A percentile compares a stretch with the other conserved stretches of the same genome.
These are phyloP conservation scores for Sinodicranocentrus sp. DNA, from an alignment of 2,888 invertebrate genomes.

Conservation along the genomic window DNA sequence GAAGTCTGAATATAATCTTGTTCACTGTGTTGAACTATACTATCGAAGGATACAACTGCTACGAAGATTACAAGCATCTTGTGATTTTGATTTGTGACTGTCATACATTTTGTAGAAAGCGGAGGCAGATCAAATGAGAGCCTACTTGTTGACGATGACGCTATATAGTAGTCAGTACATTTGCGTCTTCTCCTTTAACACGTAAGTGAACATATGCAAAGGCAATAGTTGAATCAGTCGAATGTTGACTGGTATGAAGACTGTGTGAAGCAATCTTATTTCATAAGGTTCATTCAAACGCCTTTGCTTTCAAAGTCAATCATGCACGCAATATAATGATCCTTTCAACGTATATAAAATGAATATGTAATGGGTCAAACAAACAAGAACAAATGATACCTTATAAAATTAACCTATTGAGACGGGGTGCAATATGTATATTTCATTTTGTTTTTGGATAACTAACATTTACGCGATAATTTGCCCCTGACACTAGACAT, in stretches of 20 bases:
- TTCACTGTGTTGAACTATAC: no score
- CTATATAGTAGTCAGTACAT: background rate
- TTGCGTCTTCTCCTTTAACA: constrained; percentile 47
- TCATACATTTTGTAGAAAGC: no score
- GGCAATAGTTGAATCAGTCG: no score
- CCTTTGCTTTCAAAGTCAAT: constrained; percentile 46
- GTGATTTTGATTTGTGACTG: no score
- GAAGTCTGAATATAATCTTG: no score
- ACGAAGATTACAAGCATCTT: no score
- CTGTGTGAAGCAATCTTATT: background rate
- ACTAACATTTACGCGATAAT: constrained; percentile 23
- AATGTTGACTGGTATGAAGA: no score
- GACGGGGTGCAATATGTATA: background rate
- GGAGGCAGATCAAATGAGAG: no score
- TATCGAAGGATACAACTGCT: no score
- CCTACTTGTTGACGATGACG: background rate
- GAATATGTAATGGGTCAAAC: constrained; percentile 34
- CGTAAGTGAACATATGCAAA: no score
- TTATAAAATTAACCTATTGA: background rate
- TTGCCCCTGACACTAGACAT: constrained; percentile 63
- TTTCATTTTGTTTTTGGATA: background rate
- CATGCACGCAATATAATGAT: background rate
- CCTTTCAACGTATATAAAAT: no score
- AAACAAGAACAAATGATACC: constrained; percentile 43
- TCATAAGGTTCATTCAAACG: constrained; percentile 7